Evolutionary conservation across 2,797 vertebrate genomes (phyloP).

Genomic region (Pterois miles): DNA sequence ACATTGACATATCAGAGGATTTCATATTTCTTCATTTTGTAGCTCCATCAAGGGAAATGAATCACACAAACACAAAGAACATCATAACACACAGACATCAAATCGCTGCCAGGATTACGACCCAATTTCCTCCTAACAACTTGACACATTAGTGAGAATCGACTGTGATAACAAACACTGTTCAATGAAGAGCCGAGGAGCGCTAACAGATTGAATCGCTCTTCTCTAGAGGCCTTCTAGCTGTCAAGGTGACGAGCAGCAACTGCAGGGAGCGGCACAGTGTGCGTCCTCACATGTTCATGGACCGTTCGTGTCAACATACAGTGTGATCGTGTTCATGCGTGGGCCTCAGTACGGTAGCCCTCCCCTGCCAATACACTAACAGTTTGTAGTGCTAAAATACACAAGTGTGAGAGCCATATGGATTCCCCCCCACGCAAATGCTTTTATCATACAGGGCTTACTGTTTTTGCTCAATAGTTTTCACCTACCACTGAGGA

Average conservation of each 20-base stretch:
- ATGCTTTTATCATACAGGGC: not conserved
- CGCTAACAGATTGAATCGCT: conserved; percentile 14
- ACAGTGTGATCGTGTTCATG: conserved; percentile 5
- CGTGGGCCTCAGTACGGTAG: not conserved
- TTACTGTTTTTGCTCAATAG: not conserved
- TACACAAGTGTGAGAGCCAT: not conserved
- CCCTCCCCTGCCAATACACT: not conserved
- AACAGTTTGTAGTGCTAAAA: conserved; percentile 8
- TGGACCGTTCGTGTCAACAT: conserved; percentile 2
- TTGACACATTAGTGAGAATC: conserved; percentile 32
- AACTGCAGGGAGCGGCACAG: not conserved
- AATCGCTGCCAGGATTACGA: conserved; percentile 20
- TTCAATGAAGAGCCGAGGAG: conserved; percentile 5
- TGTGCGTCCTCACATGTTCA: conserved; percentile 19
- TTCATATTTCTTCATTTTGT: conserved; percentile 12
- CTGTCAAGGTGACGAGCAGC: conserved; percentile 20
- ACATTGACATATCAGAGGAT: conserved; percentile 8
- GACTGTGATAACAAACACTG: conserved; percentile 25
- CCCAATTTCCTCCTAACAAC: conserved; percentile 30
- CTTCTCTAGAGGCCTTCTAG: conserved; percentile 13
- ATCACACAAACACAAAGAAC: conserved; percentile 8
- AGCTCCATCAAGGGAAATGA: conserved; percentile 14
- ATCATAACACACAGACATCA: not conserved
- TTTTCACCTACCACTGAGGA: not conserved
- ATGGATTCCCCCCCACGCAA: not conserved